phyloP scores from a whole-genome alignment of 2,888 invertebrate genomes.

The Torymus texanus region DNA sequence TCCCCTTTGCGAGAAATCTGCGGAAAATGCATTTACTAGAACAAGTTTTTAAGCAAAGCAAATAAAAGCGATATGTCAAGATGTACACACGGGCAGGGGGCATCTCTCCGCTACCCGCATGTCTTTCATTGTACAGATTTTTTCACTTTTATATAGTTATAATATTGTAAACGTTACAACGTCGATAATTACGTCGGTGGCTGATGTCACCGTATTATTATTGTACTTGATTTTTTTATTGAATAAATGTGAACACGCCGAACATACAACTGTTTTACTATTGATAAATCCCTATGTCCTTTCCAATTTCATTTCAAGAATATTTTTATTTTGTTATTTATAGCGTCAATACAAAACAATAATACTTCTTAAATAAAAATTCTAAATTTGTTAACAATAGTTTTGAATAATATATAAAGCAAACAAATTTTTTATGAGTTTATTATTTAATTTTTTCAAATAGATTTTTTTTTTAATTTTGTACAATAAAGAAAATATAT shows the following conservation, averaged over 20 bases:
- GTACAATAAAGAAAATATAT: too few species aligned
- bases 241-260: constrained; percentile 75
- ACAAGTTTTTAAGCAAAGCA: constrained; percentile 56
- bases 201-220: constrained; percentile 71
- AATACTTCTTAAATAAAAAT: too few species aligned
- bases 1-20: constrained; percentile 49
- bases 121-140: constrained; percentile 76
- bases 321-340: too few species aligned
- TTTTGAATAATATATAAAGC: too few species aligned
- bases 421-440: too few species aligned
- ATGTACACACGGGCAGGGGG: constrained; percentile 71
- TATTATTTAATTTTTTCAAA: too few species aligned
- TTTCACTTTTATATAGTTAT: constrained; percentile 75
- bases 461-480: too few species aligned
- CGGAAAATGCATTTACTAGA: constrained; percentile 57
- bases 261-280: constrained; percentile 58
- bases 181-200: constrained; percentile 68
- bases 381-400: too few species aligned
- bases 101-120: constrained; percentile 75
- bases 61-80: constrained; percentile 61
- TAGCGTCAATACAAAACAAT: too few species aligned
- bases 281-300: neutral
- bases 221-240: constrained; percentile 74
- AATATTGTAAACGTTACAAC: constrained; percentile 69
- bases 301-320: neutral